phyloP scores from a whole-genome alignment of 2,797 vertebrate species.

The Catharus ustulatus region DNA sequence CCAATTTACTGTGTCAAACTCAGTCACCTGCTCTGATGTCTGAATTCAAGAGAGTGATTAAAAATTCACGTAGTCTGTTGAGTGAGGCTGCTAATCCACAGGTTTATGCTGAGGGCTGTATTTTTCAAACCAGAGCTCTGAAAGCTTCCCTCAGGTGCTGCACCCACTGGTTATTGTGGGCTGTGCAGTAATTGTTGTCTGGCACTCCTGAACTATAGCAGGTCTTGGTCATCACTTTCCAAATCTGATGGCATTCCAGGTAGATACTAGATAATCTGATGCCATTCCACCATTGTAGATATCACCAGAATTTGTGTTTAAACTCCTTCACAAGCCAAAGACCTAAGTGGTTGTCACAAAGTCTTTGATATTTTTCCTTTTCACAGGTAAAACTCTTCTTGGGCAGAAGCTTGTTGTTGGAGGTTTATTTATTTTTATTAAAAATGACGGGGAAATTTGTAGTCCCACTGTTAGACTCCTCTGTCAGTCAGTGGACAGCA shows the following conservation, averaged over 20 bases:
- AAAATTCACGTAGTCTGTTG: neutral
- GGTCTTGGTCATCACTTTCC: neutral
- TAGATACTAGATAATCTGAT: neutral
- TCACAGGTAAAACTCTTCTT: neutral
- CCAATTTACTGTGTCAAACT: conserved; percentile 39
- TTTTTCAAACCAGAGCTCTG: neutral
- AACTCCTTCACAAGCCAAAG: neutral
- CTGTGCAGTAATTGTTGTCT: neutral
- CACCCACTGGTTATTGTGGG: neutral
- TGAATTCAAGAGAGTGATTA: conserved; percentile 15
- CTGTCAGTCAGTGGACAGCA: neutral
- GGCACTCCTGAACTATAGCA: neutral
- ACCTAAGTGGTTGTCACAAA: neutral
- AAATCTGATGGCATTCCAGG: neutral
- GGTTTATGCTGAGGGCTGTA: neutral
- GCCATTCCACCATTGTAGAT: neutral
- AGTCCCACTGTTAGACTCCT: neutral
- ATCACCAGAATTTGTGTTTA: neutral
- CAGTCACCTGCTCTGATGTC: neutral
- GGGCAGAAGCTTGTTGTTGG: neutral
- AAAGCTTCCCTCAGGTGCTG: neutral
- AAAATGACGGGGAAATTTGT: neutral
- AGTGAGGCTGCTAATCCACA: neutral
- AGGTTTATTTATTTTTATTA: neutral
- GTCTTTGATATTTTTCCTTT: neutral